Conservation (phyloP, 2,888 invertebrate genomes). For the Nomada ferruginata region DNA sequence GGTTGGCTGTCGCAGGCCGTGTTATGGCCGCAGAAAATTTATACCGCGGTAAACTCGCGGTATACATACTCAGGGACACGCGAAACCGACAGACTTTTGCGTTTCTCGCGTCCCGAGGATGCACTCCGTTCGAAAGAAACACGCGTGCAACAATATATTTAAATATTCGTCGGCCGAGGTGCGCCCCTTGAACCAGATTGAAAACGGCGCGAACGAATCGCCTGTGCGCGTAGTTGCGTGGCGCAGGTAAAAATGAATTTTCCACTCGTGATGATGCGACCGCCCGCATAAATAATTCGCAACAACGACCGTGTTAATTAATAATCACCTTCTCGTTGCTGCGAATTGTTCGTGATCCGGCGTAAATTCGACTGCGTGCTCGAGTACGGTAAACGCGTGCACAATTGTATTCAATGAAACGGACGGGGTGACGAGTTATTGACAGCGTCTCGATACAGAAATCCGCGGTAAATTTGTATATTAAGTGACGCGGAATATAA, state of each 20-base stretch:
- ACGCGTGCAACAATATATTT: background rate
- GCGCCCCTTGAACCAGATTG: background rate
- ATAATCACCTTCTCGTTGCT: no score
- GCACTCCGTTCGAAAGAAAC: background rate
- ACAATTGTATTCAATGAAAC: background rate
- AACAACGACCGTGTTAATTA: background rate
- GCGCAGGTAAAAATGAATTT: no score
- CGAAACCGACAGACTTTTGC: background rate
- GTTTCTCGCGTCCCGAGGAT: background rate
- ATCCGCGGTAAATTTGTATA: background rate
- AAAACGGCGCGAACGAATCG: background rate
- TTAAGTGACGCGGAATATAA: background rate
- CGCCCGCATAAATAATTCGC: no score
- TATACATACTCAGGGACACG: background rate
- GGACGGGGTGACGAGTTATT: conserved; percentile 3
- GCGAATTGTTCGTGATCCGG: background rate
- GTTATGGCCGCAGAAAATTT: conserved; percentile 6
- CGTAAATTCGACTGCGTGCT: background rate
- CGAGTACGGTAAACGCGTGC: no score
- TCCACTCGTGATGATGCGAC: no score
- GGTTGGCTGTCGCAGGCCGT: background rate
- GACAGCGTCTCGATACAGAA: background rate
- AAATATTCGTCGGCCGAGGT: conserved; percentile 1
- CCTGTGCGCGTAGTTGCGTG: no score
- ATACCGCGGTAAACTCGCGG: background rate